Evolutionary conservation across 2,888 invertebrate genomes (phyloP).

Genomic region (Eulithis prunata): DNA sequence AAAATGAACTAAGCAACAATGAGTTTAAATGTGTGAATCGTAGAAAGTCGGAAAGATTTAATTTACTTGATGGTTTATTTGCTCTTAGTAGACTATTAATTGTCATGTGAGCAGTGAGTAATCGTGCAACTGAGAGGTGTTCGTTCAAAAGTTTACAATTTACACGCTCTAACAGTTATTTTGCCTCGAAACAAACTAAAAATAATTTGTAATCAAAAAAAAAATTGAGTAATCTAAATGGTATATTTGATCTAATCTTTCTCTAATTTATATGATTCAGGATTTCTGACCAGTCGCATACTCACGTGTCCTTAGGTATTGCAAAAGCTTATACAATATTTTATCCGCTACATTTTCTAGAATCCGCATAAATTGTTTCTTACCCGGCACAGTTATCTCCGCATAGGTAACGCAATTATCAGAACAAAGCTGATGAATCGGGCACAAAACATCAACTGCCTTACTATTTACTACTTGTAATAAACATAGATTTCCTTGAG

Average conservation of each 20-base stretch:
- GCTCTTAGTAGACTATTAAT: conserved; percentile 28
- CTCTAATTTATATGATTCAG: no score
- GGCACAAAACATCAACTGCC: conserved; percentile 44
- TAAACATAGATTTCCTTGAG: conserved; percentile 65
- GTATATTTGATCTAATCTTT: no score
- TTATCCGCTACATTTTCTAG: conserved; percentile 7
- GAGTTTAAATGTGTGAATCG: conserved; percentile 18
- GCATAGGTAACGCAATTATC: conserved; percentile 29
- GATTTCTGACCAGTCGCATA: no score
- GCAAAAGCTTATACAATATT: neutral
- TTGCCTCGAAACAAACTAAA: no score
- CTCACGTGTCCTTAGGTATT: neutral
- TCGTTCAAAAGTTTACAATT: conserved; percentile 11
- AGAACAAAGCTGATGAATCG: conserved; percentile 44
- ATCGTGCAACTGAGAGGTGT: conserved; percentile 23
- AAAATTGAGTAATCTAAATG: no score
- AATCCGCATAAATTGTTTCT: conserved; percentile 11
- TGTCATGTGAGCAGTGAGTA: conserved; percentile 27
- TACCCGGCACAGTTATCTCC: conserved; percentile 19
- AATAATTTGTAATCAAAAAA: no score
- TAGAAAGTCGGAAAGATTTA: conserved; percentile 35
- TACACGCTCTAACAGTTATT: neutral
- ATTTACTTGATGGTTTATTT: conserved; percentile 33
- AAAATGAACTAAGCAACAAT: conserved; percentile 22
- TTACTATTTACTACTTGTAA: conserved; percentile 27